Evolutionary conservation across 1,140 invertebrate species (phyloP), one percentile per base, ranked within the genome.

Genomic region (Drosophila lacteicornis): DNA sequence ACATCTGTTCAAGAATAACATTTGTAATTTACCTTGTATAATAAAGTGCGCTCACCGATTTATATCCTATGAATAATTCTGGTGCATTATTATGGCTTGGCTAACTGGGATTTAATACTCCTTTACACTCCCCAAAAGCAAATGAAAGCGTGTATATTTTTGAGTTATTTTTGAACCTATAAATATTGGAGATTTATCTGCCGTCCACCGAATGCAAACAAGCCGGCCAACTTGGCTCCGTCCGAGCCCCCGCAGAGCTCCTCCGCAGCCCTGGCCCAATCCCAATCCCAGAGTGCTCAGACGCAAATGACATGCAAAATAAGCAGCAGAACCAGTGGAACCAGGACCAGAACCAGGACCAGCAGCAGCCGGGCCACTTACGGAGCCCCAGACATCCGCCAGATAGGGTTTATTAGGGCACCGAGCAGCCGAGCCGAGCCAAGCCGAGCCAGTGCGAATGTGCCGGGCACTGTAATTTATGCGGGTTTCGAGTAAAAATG

Each of bases 291-390:
- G 63, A 77, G 74, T 69, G 65, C 75, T 69, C 75, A 68, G 63
- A 60, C 75, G 65, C 75, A 78, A 78, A 78, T 78, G 75, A 78
- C 75, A 78, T 78, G 75, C 75, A 78, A 78, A 78, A 78, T 78
- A 78, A 78, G 75, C 75, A 51, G 73, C 70, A 74, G 70, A 42
- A 25, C 67, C 68, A 50, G 25, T 27, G 22, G 56, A 60, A 45
- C 53, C 19, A 22, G 19, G 19, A 22, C 19, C 55, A 59, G 43
- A 9, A 36, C 33, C 33, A 36, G 33, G 57, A 43, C 46, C 40
- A 58, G 69, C 33, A 46, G 71, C 47, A 66, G 40, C 33, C 55
- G 27, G 49, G 75, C 74, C 75, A 77, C 70, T 74, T 74, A 68
- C 65, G 13, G 38, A 75, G 43, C 49, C 50, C 50, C 71, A 73